A percentile compares a stretch with the other conserved stretches of the same genome.
phyloP scores from a whole-genome alignment of 2,113 vertebrate species.

The Calidris pygmaea region DNA sequence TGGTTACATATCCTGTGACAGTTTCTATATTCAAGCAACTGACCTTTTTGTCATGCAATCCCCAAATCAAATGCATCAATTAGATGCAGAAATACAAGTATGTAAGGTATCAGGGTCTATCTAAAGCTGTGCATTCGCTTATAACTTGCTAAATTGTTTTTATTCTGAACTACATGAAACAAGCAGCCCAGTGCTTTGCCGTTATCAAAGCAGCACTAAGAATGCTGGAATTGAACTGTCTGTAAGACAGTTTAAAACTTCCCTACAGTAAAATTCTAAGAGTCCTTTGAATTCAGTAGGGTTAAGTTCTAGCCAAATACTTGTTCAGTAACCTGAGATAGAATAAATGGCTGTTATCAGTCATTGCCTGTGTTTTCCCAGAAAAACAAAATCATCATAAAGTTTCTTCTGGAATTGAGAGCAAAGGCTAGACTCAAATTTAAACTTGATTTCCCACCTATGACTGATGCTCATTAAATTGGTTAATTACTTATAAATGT shows the following conservation, averaged over 20 bases:
- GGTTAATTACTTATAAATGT: slow-evolving; percentile 1
- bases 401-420: neutral
- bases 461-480: neutral
- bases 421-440: slow-evolving; percentile 15
- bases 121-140: neutral
- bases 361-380: slow-evolving; percentile 1
- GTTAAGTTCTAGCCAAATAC: slow-evolving; percentile 34
- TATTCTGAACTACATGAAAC: neutral
- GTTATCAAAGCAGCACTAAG: neutral
- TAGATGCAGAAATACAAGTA: neutral
- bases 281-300: neutral
- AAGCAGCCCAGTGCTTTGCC: neutral
- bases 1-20: neutral
- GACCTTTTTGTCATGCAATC: neutral
- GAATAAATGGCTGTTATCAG: slow-evolving; percentile 16
- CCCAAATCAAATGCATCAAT: neutral
- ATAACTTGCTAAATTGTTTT: neutral
- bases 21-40: neutral
- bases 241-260: slow-evolving; percentile 2
- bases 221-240: neutral
- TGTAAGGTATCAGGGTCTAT: neutral
- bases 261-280: neutral
- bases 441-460: neutral
- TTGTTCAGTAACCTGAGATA: neutral
- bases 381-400: neutral